Evolutionary conservation across 2,888 invertebrate species (phyloP).

Genomic region (Macrosiphum euphorbiae): DNA sequence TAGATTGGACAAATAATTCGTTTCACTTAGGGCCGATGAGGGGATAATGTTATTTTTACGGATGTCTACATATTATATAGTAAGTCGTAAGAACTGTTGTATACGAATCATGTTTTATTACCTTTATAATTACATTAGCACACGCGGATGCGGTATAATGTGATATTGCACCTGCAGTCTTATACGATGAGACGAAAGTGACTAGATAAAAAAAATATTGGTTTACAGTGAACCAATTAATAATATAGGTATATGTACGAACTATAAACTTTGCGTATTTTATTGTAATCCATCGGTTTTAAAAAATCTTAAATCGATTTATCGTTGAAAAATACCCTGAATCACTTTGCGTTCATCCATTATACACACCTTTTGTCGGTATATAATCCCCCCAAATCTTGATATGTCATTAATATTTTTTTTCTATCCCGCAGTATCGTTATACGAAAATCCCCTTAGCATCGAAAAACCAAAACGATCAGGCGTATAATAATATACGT

Average conservation of each 20-base stretch:
- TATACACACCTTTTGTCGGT: slow-evolving; percentile 49
- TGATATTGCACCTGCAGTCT: neutral
- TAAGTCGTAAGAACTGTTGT: neutral
- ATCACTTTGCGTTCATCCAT: slow-evolving; percentile 57
- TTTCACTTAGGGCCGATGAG: neutral
- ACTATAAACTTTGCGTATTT: neutral
- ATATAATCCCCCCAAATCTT: slow-evolving; percentile 45
- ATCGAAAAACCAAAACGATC: neutral
- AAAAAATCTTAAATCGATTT: slow-evolving; percentile 51
- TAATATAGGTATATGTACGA: neutral
- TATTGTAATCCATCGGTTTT: neutral
- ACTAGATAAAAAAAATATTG: slow-evolving; percentile 14
- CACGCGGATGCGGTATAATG: slow-evolving; percentile 16
- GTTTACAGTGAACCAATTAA: neutral
- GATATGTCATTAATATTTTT: slow-evolving; percentile 48
- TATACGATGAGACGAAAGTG: neutral
- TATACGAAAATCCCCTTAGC: slow-evolving; percentile 22
- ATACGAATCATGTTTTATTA: neutral
- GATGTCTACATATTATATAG: neutral
- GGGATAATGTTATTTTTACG: neutral
- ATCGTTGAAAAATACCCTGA: slow-evolving; percentile 50
- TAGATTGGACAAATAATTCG: slow-evolving; percentile 57
- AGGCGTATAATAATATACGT: neutral
- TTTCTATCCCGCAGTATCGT: neutral
- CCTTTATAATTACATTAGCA: slow-evolving; percentile 55